phyloP scores from a whole-genome alignment of 2,888 invertebrate genomes.

The Eupithecia dodoneata region DNA sequence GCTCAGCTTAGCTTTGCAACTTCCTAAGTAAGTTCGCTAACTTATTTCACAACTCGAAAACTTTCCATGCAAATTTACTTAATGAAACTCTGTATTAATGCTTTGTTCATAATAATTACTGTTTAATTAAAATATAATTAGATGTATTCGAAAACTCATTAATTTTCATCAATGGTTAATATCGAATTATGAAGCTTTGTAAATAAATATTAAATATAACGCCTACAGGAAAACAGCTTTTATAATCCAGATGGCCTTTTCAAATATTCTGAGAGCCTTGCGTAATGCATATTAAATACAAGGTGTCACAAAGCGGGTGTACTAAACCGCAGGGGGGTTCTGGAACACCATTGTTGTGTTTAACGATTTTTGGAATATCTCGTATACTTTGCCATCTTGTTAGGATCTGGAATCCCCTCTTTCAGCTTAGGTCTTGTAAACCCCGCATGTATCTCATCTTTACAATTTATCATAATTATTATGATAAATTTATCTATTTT shows the following conservation, averaged over 20 bases:
- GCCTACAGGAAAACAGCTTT: background rate
- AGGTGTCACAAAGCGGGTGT: background rate
- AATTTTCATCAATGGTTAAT: background rate
- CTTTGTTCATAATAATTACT: background rate
- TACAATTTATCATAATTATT: too few species aligned
- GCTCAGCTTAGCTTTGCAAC: slow-evolving; percentile 12
- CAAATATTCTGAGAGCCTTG: background rate
- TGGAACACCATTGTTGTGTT: background rate
- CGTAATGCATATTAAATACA: background rate
- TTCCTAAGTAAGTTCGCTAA: slow-evolving; percentile 1
- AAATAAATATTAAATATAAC: background rate
- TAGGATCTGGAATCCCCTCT: too few species aligned
- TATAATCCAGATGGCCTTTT: background rate
- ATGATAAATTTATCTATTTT: too few species aligned
- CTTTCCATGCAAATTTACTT: slow-evolving; percentile 4
- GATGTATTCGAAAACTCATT: background rate
- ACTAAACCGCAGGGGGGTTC: background rate
- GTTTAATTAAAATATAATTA: slow-evolving; percentile 3
- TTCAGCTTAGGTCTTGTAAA: too few species aligned
- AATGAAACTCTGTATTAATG: background rate
- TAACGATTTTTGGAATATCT: too few species aligned
- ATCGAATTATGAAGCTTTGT: background rate
- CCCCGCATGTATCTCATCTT: too few species aligned
- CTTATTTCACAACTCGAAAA: slow-evolving; percentile 10
- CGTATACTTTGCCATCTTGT: too few species aligned